Evolutionary conservation across 35 echinoderm and acorn worm genomes (phyloP).

Genomic region (Acanthaster planci): DNA sequence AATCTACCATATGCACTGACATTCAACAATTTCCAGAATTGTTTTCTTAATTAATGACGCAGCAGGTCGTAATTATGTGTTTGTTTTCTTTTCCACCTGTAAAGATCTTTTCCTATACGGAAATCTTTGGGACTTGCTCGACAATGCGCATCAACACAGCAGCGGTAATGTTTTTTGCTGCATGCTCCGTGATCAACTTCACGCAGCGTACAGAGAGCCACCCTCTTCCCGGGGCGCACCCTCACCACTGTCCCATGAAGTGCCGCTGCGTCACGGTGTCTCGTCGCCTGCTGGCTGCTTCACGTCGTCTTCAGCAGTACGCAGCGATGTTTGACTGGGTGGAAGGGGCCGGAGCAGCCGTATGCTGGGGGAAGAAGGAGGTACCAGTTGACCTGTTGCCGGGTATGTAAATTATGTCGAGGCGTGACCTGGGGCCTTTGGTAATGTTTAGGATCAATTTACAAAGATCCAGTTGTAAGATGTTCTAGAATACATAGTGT

Average conservation of each 20-base stretch:
- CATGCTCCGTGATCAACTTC: not conserved
- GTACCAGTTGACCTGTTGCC: not conserved
- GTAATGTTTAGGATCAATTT: no score
- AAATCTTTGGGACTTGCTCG: no score
- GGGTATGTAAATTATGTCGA: not conserved
- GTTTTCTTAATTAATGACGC: no score
- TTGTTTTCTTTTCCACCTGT: no score
- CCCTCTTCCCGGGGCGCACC: constrained; percentile 5
- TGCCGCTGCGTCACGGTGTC: constrained; percentile 13
- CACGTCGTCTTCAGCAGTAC: not conserved
- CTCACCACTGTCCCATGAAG: not conserved
- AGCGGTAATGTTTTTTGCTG: not conserved
- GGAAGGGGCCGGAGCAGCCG: not conserved
- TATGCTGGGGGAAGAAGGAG: not conserved
- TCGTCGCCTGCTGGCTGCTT: not conserved
- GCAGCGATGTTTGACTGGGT: not conserved
- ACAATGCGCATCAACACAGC: not conserved
- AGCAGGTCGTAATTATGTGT: no score
- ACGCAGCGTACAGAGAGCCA: not conserved
- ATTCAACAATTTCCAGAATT: no score
- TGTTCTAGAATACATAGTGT: no score
- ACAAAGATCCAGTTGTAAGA: no score
- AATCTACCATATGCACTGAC: no score
- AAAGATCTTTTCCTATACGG: no score
- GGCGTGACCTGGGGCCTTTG: no score